Conservation (phyloP, 2,797 vertebrate genomes). For the Masticophis lateralis region DNA sequence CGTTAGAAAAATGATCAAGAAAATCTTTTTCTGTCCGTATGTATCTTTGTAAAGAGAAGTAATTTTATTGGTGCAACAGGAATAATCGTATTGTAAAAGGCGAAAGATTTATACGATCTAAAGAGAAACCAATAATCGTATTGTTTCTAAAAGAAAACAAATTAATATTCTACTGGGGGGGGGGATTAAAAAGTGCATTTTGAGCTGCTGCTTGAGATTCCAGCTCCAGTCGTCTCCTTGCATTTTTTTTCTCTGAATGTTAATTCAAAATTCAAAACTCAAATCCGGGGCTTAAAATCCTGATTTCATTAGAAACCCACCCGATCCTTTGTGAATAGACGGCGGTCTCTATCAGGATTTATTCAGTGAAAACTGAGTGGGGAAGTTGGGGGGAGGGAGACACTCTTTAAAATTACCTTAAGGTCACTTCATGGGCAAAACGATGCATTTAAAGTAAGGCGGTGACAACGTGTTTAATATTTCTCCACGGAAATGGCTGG, state of each 20-base stretch:
- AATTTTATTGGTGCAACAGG: not conserved
- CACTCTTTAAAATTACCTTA: slow-evolving; percentile 62
- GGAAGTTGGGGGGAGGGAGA: slow-evolving; percentile 21
- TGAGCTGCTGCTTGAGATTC: slow-evolving; percentile 33
- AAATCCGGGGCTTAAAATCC: slow-evolving; percentile 51
- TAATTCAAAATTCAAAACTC: slow-evolving; percentile 42
- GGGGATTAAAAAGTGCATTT: not conserved
- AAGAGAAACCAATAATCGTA: not conserved
- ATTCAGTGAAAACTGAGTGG: slow-evolving; percentile 52
- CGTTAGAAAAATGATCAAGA: not conserved
- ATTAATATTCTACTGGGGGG: not conserved
- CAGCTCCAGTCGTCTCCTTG: slow-evolving; percentile 35
- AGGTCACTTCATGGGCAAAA: slow-evolving; percentile 75
- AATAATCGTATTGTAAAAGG: not conserved
- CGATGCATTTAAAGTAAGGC: slow-evolving; percentile 69
- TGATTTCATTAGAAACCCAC: slow-evolving; percentile 50
- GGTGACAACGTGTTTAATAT: slow-evolving; percentile 73
- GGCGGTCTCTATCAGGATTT: slow-evolving; percentile 47
- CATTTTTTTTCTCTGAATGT: slow-evolving; percentile 6
- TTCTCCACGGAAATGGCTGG: slow-evolving; percentile 68
- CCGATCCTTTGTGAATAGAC: slow-evolving; percentile 43
- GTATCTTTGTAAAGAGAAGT: not conserved
- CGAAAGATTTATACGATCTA: no score
- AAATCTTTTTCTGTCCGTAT: not conserved
- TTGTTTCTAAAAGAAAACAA: not conserved